Evolutionary conservation across 2,888 invertebrate genomes (phyloP).

Genomic region (Pseudanteris insignis): DNA sequence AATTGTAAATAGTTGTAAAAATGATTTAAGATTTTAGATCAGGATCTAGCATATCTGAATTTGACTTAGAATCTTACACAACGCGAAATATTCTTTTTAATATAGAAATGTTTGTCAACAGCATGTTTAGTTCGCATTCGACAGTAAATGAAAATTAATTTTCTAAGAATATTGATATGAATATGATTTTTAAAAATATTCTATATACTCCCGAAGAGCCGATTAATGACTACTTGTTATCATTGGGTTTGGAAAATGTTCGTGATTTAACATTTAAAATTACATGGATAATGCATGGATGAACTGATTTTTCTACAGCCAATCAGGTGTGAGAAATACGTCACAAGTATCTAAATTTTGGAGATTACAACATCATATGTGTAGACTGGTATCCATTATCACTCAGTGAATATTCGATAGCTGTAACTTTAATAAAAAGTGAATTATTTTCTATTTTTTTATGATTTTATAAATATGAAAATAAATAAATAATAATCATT

Average conservation of each 20-base stretch:
- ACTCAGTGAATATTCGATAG: conserved; percentile 51
- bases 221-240: conserved; percentile 40
- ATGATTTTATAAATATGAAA: too few relatives aligned
- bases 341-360: conserved; percentile 63
- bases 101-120: conserved; percentile 40
- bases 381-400: conserved; percentile 68
- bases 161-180: not conserved
- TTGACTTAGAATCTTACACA: not conserved
- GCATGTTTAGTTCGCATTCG: conserved; percentile 34
- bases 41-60: not conserved
- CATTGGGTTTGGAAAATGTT: conserved; percentile 46
- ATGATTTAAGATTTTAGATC: not conserved
- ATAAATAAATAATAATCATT: too few relatives aligned
- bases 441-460: too few relatives aligned
- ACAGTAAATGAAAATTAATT: not conserved
- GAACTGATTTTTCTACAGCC: conserved; percentile 63
- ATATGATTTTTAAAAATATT: conserved; percentile 48
- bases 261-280: conserved; percentile 50
- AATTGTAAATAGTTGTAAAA: too few relatives aligned
- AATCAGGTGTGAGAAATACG: conserved; percentile 58
- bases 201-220: conserved; percentile 53
- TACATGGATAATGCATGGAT: conserved; percentile 68
- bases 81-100: conserved; percentile 29
- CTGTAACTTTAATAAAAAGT: conserved; percentile 52
- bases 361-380: conserved; percentile 67